Conservation (phyloP, 2,888 invertebrate species). For the Orthosia gothica region DNA sequence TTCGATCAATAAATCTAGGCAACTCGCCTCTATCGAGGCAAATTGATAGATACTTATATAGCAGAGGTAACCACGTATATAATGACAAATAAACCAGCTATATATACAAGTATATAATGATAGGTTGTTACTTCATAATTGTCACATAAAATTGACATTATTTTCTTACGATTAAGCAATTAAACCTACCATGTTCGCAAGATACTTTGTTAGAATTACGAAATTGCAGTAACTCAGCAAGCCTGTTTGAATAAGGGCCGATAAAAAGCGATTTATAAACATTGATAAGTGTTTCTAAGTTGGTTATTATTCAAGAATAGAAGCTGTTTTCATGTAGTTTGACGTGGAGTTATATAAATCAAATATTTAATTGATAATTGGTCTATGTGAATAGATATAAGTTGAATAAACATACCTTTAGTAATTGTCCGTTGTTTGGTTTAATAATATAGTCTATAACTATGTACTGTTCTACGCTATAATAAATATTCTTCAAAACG, state of each 20-base stretch:
- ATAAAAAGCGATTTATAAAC: conserved; percentile 54
- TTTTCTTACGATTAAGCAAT: conserved; percentile 55
- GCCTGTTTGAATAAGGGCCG: conserved; percentile 49
- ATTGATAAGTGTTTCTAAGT: conserved; percentile 37
- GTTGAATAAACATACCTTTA: conserved; percentile 47
- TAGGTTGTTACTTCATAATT: conserved; percentile 40
- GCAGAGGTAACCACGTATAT: not conserved
- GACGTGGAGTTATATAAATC: conserved; percentile 60
- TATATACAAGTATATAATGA: conserved; percentile 36
- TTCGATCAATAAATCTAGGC: conserved; percentile 60
- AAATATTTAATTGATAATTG: conserved; percentile 56
- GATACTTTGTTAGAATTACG: conserved; percentile 51
- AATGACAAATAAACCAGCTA: not conserved
- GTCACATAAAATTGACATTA: conserved; percentile 51
- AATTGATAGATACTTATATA: conserved; percentile 6
- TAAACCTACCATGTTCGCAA: conserved; percentile 33
- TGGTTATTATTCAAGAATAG: conserved; percentile 59
- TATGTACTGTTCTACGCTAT: conserved; percentile 11
- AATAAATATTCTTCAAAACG: conserved; percentile 5
- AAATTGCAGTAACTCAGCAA: conserved; percentile 56
- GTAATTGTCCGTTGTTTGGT: conserved; percentile 22
- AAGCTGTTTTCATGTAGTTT: conserved; percentile 35
- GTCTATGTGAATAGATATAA: conserved; percentile 54
- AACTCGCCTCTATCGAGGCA: conserved; percentile 19
- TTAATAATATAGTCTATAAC: not conserved